Conservation (phyloP, 53 echinoderm and acorn worm genomes). For the Actinopyga echinites region DNA sequence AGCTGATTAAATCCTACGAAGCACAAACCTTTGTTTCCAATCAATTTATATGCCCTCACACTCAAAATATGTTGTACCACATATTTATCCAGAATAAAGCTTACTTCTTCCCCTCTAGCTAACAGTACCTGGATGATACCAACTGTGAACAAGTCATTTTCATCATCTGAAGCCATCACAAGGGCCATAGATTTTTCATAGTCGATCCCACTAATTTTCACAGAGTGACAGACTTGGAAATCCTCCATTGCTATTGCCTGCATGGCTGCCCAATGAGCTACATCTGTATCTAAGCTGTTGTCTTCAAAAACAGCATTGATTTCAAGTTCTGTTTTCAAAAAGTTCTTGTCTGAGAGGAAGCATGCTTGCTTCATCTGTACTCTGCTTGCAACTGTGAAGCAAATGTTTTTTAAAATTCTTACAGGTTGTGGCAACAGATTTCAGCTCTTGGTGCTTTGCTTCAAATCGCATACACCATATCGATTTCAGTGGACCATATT, state of each 20-base stretch:
- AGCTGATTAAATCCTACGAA: neutral
- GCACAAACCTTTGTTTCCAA: neutral
- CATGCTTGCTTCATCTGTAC: slow-evolving; percentile 13
- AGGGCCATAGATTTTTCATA: neutral
- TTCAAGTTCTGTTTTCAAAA: slow-evolving; percentile 2
- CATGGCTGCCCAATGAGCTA: neutral
- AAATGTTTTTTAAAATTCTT: slow-evolving; percentile 33
- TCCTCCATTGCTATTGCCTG: neutral
- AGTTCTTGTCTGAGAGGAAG: neutral
- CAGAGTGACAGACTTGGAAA: neutral
- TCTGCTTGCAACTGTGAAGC: slow-evolving; percentile 25
- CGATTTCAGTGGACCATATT: neutral
- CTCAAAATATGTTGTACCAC: neutral
- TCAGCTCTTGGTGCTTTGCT: slow-evolving; percentile 24
- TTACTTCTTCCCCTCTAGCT: neutral
- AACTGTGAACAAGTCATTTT: neutral
- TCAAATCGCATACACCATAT: slow-evolving; percentile 23
- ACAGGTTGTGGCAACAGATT: neutral
- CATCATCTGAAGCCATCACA: neutral
- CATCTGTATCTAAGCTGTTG: neutral
- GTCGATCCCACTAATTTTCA: neutral
- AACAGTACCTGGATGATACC: neutral
- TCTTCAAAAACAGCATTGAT: neutral
- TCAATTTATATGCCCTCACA: neutral
- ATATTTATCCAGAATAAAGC: slow-evolving; percentile 1